These are phyloP conservation scores for Eupristina koningsbergeri DNA, from an alignment of 1,140 invertebrate species.

Conservation along the genomic window DNA sequence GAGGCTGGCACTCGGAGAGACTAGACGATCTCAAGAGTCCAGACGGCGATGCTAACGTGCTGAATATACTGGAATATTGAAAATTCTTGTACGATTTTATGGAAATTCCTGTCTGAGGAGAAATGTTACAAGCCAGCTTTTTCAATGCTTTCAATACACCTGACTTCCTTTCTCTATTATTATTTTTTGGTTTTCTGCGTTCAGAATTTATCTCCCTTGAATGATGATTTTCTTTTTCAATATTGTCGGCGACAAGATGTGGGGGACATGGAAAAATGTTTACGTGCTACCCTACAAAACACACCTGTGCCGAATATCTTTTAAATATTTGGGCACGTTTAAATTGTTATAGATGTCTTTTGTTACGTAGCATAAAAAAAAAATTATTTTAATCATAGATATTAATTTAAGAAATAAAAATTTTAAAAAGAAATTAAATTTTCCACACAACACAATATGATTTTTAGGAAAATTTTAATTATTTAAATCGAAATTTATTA, in stretches of 20 bases:
- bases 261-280: background rate
- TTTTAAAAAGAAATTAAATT: too few species aligned
- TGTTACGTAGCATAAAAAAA: background rate
- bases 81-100: slow-evolving; percentile 8
- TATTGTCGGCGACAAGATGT: background rate
- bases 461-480: too few species aligned
- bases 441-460: too few species aligned
- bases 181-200: background rate
- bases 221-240: slow-evolving; percentile 13
- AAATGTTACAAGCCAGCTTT: background rate
- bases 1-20: background rate
- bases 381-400: too few species aligned
- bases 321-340: background rate
- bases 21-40: slow-evolving; percentile 52
- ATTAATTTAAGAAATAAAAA: too few species aligned
- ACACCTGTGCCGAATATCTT: background rate
- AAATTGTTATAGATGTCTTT: background rate
- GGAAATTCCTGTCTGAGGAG: slow-evolving; percentile 14
- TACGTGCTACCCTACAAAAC: too few species aligned
- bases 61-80: background rate
- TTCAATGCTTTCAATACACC: slow-evolving; percentile 33
- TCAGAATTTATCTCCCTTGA: slow-evolving; percentile 2
- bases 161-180: slow-evolving; percentile 34
- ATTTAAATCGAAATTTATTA: too few species aligned
- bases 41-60: slow-evolving; percentile 6